Evolutionary conservation across 2,888 invertebrate species (phyloP), one percentile per base, ranked within the genome.

Genomic region (Hesperia comma): DNA sequence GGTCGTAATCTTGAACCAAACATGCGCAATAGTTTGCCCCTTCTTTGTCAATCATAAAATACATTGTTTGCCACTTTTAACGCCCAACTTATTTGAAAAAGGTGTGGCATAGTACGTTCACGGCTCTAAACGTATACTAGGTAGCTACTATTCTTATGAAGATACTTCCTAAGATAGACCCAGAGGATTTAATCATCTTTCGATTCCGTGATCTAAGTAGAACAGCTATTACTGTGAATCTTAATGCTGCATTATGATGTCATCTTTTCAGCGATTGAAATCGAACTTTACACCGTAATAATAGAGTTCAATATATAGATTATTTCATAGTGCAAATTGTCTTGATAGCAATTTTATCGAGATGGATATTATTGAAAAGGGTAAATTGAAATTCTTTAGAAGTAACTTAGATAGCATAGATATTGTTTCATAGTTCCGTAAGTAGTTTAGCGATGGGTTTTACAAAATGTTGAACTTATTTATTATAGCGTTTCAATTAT

Each of bases 181-280:
- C 49, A 17, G 19, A 49, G 49, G 49, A 49, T 49, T 49, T 49
- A 49, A 49, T 49, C 49, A 49, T 49, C 49, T 49, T 19, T 12
- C 49, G 19, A 8, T 12, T 19, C 19, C 49, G 49, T 49, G 14
- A 17, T 51, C 53, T 41, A 62, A 61, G 40, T 53, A 40, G 53
- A 53, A 26, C 32, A 54, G 63, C 55, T 56, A 49, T 49, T 55
- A 55, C 21, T n/a, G 21, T 61, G 17, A 56, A 37, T 63, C 33
- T 46, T 46, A 56, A 46, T 55, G 55, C 63, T 63, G 63, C 63
- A 63, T 17, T 56, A 56, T 63, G 56, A 63, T 63, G 43, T 37
- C 33, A 49, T 49, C 37, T 14, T 7, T 21, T 19, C 63, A 33
- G 2, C 15, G 43, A 37, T 63, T 37, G n/a, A 55, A 56, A 46